These are phyloP conservation scores for Drosophila seguyi DNA, from an alignment of 1,140 invertebrate species.

Conservation along the genomic window DNA sequence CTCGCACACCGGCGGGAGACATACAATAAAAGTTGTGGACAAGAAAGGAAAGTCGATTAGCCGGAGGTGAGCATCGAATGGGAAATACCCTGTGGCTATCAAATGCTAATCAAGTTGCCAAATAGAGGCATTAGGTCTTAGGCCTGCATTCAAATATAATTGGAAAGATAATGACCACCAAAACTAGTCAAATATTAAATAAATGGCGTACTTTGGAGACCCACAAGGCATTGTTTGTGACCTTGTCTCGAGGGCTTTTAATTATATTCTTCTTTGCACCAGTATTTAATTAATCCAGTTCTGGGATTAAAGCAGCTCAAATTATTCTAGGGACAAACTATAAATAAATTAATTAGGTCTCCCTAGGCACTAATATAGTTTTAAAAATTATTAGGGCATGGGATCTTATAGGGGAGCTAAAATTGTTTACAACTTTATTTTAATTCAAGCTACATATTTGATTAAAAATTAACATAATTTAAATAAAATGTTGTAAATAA, in stretches of 20 bases:
- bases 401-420: too few species aligned
- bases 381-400: too few species aligned
- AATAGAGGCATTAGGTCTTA: background rate
- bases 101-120: background rate
- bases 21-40: constrained; percentile 56
- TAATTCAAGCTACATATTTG: too few species aligned
- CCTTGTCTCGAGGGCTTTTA: background rate
- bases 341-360: too few species aligned
- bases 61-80: constrained; percentile 26
- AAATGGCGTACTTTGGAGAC: background rate
- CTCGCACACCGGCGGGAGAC: constrained; percentile 36
- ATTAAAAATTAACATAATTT: too few species aligned
- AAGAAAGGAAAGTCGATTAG: constrained; percentile 53
- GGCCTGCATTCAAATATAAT: background rate
- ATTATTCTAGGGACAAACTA: too few species aligned
- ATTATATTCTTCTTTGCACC: background rate
- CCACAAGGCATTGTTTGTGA: background rate
- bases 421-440: too few species aligned
- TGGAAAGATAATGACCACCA: background rate
- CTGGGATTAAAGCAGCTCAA: background rate
- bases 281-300: constrained; percentile 1
- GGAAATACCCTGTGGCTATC: constrained; percentile 6
- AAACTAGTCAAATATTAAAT: background rate
- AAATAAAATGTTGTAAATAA: too few species aligned
- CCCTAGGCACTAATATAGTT: too few species aligned